Conservation (phyloP, 1,140 invertebrate genomes). For the Caligus rogercresseyi region DNA sequence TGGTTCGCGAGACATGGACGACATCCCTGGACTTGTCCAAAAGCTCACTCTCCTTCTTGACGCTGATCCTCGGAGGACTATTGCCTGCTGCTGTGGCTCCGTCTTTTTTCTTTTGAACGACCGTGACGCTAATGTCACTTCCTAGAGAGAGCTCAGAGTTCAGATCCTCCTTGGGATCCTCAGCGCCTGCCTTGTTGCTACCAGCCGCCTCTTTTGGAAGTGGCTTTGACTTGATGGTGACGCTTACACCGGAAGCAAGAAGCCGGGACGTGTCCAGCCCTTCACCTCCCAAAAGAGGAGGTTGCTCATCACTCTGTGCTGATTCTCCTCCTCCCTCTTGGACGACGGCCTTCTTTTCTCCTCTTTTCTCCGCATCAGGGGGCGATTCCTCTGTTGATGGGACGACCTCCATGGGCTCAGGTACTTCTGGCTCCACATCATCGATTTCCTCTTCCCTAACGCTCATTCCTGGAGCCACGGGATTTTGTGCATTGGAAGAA, state of each 20-base stretch:
- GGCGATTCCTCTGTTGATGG: constrained; percentile 21
- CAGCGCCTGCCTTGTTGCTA: constrained; percentile 1
- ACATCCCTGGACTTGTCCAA: constrained; percentile 5
- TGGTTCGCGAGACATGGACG: constrained; percentile 22
- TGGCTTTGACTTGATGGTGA: constrained; percentile 15
- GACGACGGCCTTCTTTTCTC: neutral
- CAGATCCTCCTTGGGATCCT: constrained; percentile 12
- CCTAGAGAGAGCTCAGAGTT: constrained; percentile 5
- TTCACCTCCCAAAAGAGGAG: neutral
- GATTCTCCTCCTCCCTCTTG: neutral
- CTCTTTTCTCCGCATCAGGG: neutral
- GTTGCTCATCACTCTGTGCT: neutral
- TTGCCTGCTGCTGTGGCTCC: constrained; percentile 15
- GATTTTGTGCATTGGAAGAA: neutral
- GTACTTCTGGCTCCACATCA: constrained; percentile 1
- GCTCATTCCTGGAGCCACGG: constrained; percentile 24
- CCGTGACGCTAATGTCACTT: constrained; percentile 18
- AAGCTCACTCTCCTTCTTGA: constrained; percentile 22
- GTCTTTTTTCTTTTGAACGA: constrained; percentile 20
- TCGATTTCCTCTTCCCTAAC: constrained; percentile 19
- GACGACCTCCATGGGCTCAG: constrained; percentile 23
- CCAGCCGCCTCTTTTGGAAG: neutral
- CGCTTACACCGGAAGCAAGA: neutral
- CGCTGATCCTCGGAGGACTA: constrained; percentile 23
- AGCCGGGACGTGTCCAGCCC: constrained; percentile 18